These are phyloP conservation scores for Pangasius djambal DNA, from an alignment of 2,797 vertebrate species.

Conservation along the genomic window DNA sequence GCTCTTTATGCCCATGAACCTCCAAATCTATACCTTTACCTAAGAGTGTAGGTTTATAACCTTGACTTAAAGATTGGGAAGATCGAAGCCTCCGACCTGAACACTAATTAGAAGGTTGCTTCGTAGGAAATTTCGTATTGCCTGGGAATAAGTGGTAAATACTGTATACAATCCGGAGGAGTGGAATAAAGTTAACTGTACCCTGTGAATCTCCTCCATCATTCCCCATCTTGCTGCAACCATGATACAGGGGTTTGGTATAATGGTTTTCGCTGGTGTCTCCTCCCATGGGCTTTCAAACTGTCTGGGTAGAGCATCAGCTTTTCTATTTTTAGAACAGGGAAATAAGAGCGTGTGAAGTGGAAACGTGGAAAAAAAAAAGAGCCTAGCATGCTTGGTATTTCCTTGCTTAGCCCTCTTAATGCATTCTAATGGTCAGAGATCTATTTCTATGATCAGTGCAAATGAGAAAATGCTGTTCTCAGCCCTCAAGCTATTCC, in stretches of 20 bases:
- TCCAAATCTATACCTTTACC: not conserved
- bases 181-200: not conserved
- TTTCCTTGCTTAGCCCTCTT: not conserved
- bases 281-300: not conserved
- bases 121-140: not conserved
- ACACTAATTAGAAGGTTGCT: not conserved
- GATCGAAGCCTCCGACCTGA: not conserved
- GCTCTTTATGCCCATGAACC: not conserved
- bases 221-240: not conserved
- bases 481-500: not conserved
- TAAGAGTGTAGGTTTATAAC: not conserved
- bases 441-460: conserved; percentile 17
- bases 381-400: not conserved
- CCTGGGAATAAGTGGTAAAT: not conserved
- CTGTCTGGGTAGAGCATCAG: conserved; percentile 1
- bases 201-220: not conserved
- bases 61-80: not conserved
- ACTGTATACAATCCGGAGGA: not conserved
- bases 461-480: conserved; percentile 4
- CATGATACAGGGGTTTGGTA: not conserved
- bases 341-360: not conserved
- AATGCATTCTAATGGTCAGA: conserved; percentile 10
- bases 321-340: not conserved
- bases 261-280: conserved; percentile 8
- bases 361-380: not conserved